Base-by-base conservation (phyloP, 2,888 invertebrate genomes). In the Eilema griseolum region DNA sequence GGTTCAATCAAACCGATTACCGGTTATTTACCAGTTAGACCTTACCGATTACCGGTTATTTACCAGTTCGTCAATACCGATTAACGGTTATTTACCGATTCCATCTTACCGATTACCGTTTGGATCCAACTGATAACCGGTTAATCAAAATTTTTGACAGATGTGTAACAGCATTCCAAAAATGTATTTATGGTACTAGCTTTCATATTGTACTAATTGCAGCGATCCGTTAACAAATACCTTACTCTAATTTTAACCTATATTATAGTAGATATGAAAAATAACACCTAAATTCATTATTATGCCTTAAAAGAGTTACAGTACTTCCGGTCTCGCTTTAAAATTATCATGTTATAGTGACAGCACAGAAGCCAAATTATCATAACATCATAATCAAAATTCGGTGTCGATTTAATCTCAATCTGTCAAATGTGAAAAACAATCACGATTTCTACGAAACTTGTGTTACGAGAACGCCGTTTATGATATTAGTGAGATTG, bases 201-300 rank as follows among this genome's bases (percentile, higher is more conserved):
- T 59, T 67, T 60, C 67, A 60, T 28, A 28, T 31, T n/a, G 31
- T 46, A n/a, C 23, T 16, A 28, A 67, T 61, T 66, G 60, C 41
- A 41, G 31, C 60, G 24, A 23, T 46, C 61, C 60, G 16, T 67
- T 41, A 41, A 59, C 62, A 52, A n/a, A 37, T 37, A 31, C n/a
- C 67, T 68, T 68, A 62, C 8, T 46, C 31, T 67, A 67, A 28
- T 60, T 56, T 20, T 61, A 33, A 66, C 28, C 70, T 78, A 79
- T 71, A 69, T 66, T 73, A 75, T 61, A 61, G 69, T 69, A 78
- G 60, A 73, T 76, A 79, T 81, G 77, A 81, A 79, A 79, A 79
- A 79, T 82, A 79, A 73, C 69, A 82, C 74, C 68, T 76, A 79
- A 70, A 76, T 71, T 81, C 61, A 68, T 81, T 81, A 79, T 81